These are phyloP conservation scores for Sardina pilchardus DNA, from an alignment of 2,113 vertebrate genomes.

Conservation along the genomic window DNA sequence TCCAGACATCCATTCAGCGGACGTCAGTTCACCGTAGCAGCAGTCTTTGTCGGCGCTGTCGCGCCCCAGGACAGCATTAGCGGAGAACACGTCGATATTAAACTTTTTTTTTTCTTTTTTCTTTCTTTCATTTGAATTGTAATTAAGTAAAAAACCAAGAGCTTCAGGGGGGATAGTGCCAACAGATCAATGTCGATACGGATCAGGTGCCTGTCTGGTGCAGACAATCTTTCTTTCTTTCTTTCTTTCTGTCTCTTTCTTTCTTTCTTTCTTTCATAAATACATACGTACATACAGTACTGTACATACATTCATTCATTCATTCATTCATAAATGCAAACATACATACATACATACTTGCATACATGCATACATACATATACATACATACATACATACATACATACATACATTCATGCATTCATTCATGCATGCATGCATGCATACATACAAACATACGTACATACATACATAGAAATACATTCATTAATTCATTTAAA, in stretches of 20 bases:
- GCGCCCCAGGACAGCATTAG: conserved; percentile 33
- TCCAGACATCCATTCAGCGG: conserved; percentile 20
- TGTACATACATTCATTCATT: not conserved
- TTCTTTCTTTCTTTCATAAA: no score
- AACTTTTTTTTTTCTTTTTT: not conserved
- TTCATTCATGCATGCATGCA: no score
- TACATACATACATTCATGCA: not conserved
- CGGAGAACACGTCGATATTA: conserved; percentile 21
- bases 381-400: not conserved
- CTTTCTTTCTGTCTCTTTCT: no score
- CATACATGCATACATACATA: not conserved
- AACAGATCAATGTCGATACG: not conserved
- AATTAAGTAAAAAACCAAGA: conserved; percentile 36
- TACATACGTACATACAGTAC: no score
- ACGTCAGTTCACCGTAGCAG: not conserved
- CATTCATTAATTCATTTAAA: not conserved
- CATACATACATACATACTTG: not conserved
- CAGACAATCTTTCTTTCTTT: not conserved
- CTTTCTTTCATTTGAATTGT: conserved; percentile 24
- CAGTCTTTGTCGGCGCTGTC: conserved; percentile 16
- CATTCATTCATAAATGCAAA: not conserved
- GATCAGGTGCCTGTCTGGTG: not conserved
- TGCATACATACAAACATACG: not conserved
- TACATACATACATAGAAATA: no score
- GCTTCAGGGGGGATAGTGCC: conserved; percentile 4